Base-by-base conservation (phyloP, 2,113 vertebrate genomes). In the Pituophis catenifer region DNA sequence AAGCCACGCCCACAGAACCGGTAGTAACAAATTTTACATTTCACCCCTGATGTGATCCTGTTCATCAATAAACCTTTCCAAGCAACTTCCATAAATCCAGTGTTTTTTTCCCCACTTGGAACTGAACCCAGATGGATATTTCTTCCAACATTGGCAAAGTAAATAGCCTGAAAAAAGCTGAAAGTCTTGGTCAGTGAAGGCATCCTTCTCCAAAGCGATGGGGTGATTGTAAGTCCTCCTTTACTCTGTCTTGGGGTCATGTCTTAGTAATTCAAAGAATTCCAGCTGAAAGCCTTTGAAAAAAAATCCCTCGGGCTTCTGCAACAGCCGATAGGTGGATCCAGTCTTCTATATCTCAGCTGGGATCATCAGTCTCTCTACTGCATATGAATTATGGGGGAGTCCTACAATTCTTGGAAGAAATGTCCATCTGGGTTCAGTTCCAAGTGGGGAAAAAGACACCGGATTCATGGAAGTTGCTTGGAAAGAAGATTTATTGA, bases 141-240 rank as follows among this genome's bases (percentile, higher is more conserved):
- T 48, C 44, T 48, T 48, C 44, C 44, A 48, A 44, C 38, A 48
- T 48, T 3, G 54, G 53, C 90, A 93, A 90, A 86, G 91, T 94
- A 92, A 93, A 24, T 96, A 94, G 92, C 19, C 65, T 88, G 24
- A 90, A 95, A 92, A 96, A 95, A 96, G 91, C 92, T 85, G 54
- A 26, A 86, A 93, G 53, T 55, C 44, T 29, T 0, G 0, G 48
- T 59, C 50, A 50, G 19, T 65, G 92, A 93, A 26, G n/a, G 87
- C 57, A 0, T 91, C 88, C 94, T 75, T 92, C 54, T 95, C 91
- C 1, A 5, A 0, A 0, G 21, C 17, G 33, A 50, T 29, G 65
- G 59, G 48, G 1, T 0, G 7, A 54, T 85, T 85, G 33, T 3
- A 89, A 87, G 15, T 91, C 93, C 44, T 81, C n/a, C 93, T 38